Conservation (phyloP, 2,797 vertebrate species). For the Ficedula albicollis region DNA sequence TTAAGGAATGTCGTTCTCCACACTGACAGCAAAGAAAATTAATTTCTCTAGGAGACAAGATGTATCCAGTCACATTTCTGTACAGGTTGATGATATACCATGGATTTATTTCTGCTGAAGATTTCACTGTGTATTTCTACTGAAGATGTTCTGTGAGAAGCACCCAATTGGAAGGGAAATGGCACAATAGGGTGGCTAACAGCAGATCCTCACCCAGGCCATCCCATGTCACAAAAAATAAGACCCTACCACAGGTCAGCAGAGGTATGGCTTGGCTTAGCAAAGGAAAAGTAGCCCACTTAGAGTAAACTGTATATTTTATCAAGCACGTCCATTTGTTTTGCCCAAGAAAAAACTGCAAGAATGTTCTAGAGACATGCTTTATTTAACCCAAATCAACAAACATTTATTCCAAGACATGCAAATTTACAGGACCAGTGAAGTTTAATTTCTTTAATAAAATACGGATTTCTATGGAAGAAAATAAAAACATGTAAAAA, state of each 20-base stretch:
- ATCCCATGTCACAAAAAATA: neutral
- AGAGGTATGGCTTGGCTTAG: neutral
- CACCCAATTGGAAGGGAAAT: neutral
- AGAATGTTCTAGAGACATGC: neutral
- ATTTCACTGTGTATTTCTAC: neutral
- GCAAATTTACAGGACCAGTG: neutral
- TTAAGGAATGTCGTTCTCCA: neutral
- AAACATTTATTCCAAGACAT: neutral
- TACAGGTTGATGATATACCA: rapidly evolving
- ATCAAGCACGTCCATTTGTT: neutral
- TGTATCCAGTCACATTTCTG: neutral
- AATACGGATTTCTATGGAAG: neutral
- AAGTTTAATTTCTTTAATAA: neutral
- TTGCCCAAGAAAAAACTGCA: neutral
- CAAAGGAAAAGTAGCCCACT: neutral
- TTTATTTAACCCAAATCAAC: neutral
- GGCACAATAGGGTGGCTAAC: neutral
- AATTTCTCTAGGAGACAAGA: neutral
- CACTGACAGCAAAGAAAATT: neutral
- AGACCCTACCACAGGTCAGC: neutral
- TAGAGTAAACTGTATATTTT: neutral
- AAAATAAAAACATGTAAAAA: neutral
- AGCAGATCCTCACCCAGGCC: neutral
- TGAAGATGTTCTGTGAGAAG: neutral
- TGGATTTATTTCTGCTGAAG: neutral